Percentiles rank a stretch among this genome's conserved stretches.
phyloP scores from a whole-genome alignment of 2,888 invertebrate genomes.

The Philonicus albiceps region DNA sequence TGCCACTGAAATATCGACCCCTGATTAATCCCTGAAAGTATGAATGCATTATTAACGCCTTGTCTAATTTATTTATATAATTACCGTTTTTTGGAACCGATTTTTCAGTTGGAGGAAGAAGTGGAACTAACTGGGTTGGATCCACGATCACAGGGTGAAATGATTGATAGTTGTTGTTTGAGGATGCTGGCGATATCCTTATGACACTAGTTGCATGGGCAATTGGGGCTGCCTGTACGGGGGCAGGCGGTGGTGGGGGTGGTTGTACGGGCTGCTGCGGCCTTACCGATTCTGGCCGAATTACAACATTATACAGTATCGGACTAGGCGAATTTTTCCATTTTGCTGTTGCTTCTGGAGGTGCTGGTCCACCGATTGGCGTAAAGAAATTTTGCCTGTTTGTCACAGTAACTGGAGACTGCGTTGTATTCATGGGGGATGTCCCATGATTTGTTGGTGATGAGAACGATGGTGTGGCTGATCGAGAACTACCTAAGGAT shows the following conservation, averaged over 20 bases:
- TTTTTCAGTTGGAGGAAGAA: conserved; percentile 68
- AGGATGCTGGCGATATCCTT: conserved; percentile 78
- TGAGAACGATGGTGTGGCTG: conserved; percentile 90
- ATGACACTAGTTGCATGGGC: conserved; percentile 80
- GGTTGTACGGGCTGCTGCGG: conserved; percentile 55
- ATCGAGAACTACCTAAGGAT: conserved; percentile 90
- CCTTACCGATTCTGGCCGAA: conserved; percentile 57
- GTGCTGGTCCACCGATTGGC: conserved; percentile 80
- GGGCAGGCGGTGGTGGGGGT: conserved; percentile 56
- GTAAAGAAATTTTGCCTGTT: conserved; percentile 89
- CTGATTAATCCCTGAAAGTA: conserved; percentile 60
- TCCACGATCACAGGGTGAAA: conserved; percentile 80
- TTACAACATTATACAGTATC: conserved; percentile 58
- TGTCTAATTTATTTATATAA: neutral
- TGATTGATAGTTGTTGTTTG: conserved; percentile 55
- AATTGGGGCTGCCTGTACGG: conserved; percentile 59
- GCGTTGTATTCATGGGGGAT: conserved; percentile 71
- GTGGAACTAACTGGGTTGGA: conserved; percentile 80
- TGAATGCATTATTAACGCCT: neutral
- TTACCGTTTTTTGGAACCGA: conserved; percentile 65
- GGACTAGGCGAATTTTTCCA: conserved; percentile 62
- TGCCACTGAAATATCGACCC: conserved; percentile 63
- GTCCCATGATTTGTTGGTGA: conserved; percentile 75
- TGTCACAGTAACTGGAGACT: conserved; percentile 74
- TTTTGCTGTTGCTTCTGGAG: conserved; percentile 52